Evolutionary conservation across 2,888 invertebrate genomes (phyloP).

Genomic region (Drosophila merina): DNA sequence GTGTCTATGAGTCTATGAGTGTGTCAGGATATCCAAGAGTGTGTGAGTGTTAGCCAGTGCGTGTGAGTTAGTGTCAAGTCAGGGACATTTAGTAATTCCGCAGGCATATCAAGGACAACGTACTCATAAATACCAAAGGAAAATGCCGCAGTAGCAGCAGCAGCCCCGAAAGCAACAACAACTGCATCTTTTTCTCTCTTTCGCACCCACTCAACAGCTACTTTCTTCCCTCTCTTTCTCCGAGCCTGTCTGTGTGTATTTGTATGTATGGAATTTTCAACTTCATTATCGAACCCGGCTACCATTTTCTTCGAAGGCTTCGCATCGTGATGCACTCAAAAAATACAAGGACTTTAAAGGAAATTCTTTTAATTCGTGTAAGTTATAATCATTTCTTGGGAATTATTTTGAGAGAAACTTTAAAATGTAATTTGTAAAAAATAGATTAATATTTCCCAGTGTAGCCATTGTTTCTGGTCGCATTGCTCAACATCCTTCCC

Average conservation of each 20-base stretch:
- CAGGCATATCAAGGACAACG: conserved; percentile 80
- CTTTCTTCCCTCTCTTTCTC: conserved; percentile 6
- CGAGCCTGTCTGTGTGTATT: conserved; percentile 59
- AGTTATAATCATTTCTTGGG: too few species aligned
- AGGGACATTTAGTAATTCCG: conserved; percentile 80
- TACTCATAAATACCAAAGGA: conserved; percentile 80
- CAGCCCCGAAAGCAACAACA: conserved; percentile 36
- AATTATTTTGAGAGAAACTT: too few species aligned
- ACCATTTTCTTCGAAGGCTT: conserved; percentile 45
- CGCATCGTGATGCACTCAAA: background rate
- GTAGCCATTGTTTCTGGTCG: conserved; percentile 61
- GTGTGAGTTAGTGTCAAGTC: conserved; percentile 76
- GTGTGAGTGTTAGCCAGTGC: conserved; percentile 39
- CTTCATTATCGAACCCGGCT: conserved; percentile 72
- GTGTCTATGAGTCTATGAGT: conserved; percentile 22
- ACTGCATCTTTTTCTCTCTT: conserved; percentile 51
- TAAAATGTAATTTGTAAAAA: too few species aligned
- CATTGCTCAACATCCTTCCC: conserved; percentile 68
- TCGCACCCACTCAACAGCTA: background rate
- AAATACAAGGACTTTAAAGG: background rate
- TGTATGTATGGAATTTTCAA: conserved; percentile 78
- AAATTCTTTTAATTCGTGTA: background rate
- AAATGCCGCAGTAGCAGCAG: conserved; percentile 67
- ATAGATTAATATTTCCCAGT: too few species aligned
- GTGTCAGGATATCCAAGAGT: conserved; percentile 9